Evolutionary conservation across 1,140 invertebrate species (phyloP).

Genomic region (Drosophila mojavensis): DNA sequence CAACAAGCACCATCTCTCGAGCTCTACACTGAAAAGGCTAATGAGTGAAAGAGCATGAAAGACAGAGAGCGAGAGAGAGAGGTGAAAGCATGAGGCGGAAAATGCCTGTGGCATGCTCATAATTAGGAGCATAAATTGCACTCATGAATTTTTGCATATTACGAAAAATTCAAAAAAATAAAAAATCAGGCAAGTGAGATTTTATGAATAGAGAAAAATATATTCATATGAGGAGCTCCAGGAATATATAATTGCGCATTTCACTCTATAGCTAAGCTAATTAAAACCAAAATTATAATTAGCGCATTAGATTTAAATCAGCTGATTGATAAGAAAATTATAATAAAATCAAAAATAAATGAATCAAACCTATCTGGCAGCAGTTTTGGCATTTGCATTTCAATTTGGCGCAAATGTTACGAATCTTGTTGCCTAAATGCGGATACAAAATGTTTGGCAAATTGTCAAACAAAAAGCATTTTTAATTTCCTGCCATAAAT

Average conservation of each 20-base stretch:
- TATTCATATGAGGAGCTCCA: conserved; percentile 12
- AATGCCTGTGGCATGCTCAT: conserved; percentile 65
- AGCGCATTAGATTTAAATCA: conserved; percentile 7
- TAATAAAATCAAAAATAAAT: neutral
- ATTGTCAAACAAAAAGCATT: conserved; percentile 80
- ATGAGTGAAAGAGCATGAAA: conserved; percentile 50
- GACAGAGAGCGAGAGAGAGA: conserved; percentile 2
- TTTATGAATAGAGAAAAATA: conserved; percentile 6
- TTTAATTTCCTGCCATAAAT: conserved; percentile 80
- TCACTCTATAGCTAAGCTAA: neutral
- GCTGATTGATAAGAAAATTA: conserved; percentile 7
- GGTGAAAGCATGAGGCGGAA: conserved; percentile 62
- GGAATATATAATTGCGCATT: conserved; percentile 2
- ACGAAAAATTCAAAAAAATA: neutral
- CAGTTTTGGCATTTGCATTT: conserved; percentile 40
- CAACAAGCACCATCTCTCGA: conserved; percentile 55
- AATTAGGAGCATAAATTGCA: conserved; percentile 66
- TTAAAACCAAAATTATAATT: conserved; percentile 27
- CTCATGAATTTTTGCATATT: conserved; percentile 37
- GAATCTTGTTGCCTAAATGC: conserved; percentile 43
- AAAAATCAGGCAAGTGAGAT: conserved; percentile 30
- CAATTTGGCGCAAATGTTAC: conserved; percentile 39
- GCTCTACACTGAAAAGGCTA: conserved; percentile 66
- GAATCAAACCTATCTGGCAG: conserved; percentile 17
- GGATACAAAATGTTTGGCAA: conserved; percentile 77